Conservation (phyloP, 2,888 invertebrate species). For the Tinea semifulvella region DNA sequence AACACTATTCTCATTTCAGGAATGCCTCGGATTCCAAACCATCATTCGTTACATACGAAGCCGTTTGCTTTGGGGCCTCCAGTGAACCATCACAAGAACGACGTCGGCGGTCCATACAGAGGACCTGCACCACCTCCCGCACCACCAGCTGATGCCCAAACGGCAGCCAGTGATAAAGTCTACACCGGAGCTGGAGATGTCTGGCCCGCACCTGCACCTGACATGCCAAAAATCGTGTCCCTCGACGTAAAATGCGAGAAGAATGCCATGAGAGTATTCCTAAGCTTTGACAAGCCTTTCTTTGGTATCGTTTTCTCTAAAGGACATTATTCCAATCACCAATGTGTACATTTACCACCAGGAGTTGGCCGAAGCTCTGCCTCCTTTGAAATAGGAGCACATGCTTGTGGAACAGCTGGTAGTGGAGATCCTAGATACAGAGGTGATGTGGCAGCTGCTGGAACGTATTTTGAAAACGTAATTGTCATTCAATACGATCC, state of each 20-base stretch:
- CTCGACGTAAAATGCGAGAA: constrained; percentile 95
- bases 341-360: constrained; percentile 91
- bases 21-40: constrained; percentile 59
- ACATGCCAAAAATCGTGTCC: constrained; percentile 93
- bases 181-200: constrained; percentile 75
- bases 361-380: constrained; percentile 86
- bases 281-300: constrained; percentile 95
- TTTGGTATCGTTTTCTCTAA: constrained; percentile 96
- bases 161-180: constrained; percentile 69
- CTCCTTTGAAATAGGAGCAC: constrained; percentile 90
- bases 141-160: constrained; percentile 56
- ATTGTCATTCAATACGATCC: constrained; percentile 94
- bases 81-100: constrained; percentile 58
- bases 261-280: constrained; percentile 91
- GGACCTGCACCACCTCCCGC: constrained; percentile 73
- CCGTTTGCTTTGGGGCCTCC: constrained; percentile 53
- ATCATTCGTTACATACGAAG: constrained; percentile 58
- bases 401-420: constrained; percentile 91
- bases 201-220: constrained; percentile 86
- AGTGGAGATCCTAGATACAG: constrained; percentile 93
- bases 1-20: constrained; percentile 31
- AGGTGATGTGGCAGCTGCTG: constrained; percentile 87
- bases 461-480: constrained; percentile 93
- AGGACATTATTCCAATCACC: constrained; percentile 91
- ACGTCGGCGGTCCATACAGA: constrained; percentile 74